Base-by-base conservation (phyloP, 2,888 invertebrate genomes). In the Hipparchia sbordonii region DNA sequence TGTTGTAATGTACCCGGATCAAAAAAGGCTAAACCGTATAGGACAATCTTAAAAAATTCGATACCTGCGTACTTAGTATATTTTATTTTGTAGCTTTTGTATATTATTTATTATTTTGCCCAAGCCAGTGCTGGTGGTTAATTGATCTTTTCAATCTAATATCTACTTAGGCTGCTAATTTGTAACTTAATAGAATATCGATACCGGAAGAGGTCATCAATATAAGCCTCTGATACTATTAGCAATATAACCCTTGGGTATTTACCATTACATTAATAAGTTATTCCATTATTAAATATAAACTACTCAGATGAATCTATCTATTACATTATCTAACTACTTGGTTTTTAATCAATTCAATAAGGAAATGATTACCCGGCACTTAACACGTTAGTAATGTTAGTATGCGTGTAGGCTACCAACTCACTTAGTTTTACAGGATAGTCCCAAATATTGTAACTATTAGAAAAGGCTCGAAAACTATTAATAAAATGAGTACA, bases 161-260 rank as follows among this genome's bases (percentile, higher is more conserved):
- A 1, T 39, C 39, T 39, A 39, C 39, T 5, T 39, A 39, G 1
- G 39, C 39, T 39, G 5, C 3, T 39, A 39, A 39, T 39, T 39
- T 39, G 39, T 39, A 54, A n/a, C 0, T 0, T 6, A n/a, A 54
- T n/a, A 5, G 48, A 48, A 54, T 54, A 54, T 54, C n/a, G n/a
- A 54, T 12, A 10, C 54, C 54, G 54, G 54, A 54, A 6, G 12
- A 57, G 23, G 13, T 23, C 23, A 5, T n/a, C 2, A 23, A 13
- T 9, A 5, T 5, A 33, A 13, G 10, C 1, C 33, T 59, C 59
- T 9, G 39, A 6, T 60, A 60, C 12, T 60, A 60, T 60, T 60
- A 2, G 23, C 57, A 23, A 23, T 23, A 90, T 88, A 86, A 91
- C 90, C 90, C 0, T 81, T 65, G 72, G 74, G 76, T 77, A 78